A percentile compares a stretch with the other conserved stretches of the same genome.
Conservation (phyloP, 2,797 vertebrate species). For the Nannoperca australis region DNA sequence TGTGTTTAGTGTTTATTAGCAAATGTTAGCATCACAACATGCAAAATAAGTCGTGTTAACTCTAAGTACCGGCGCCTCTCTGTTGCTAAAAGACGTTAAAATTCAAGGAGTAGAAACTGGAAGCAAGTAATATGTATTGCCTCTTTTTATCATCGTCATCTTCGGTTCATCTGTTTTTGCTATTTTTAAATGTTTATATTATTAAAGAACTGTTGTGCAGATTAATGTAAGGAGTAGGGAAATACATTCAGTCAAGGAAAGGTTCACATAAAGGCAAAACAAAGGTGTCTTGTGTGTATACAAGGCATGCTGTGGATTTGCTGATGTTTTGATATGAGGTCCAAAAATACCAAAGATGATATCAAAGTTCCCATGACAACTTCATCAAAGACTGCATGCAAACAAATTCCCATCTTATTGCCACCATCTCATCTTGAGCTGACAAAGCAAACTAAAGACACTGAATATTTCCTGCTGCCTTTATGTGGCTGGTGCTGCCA, state of each 20-base stretch:
- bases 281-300: background rate
- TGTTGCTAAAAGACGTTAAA: background rate
- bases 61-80: background rate
- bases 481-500: background rate
- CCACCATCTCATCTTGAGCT: background rate
- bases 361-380: background rate
- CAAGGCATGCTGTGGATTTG: background rate
- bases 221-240: background rate
- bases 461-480: background rate
- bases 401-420: no score
- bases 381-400: background rate
- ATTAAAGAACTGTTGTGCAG: no score
- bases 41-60: no score
- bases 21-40: background rate
- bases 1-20: background rate
- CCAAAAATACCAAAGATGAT: background rate
- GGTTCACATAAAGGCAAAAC: background rate
- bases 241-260: background rate
- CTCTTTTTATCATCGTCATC: background rate
- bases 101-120: background rate
- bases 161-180: background rate
- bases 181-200: background rate
- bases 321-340: background rate
- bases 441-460: background rate
- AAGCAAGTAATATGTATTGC: background rate